Evolutionary conservation across 2,797 vertebrate species (phyloP).

Genomic region (Cynopterus sphinx): DNA sequence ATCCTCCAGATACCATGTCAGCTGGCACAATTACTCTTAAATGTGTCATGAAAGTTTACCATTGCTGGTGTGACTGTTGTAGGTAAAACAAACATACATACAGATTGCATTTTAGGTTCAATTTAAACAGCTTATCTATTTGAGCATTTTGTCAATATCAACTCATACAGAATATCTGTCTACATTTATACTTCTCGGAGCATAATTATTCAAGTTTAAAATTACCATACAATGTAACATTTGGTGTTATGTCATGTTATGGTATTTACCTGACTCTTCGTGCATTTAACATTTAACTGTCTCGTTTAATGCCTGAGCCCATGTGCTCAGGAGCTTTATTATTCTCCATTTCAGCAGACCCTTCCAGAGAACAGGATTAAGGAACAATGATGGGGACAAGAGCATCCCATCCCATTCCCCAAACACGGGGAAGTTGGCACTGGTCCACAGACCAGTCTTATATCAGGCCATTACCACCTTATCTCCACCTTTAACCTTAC

Average conservation of each 20-base stretch:
- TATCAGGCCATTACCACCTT: no score
- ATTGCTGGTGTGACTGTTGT: not conserved
- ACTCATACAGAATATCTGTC: not conserved
- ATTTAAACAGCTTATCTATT: not conserved
- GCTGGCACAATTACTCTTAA: not conserved
- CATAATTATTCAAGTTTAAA: not conserved
- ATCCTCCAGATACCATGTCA: not conserved
- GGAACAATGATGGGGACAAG: not conserved
- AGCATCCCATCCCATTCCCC: not conserved
- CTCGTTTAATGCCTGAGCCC: not conserved
- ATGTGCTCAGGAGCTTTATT: not conserved
- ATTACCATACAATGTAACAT: not conserved
- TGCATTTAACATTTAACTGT: no score
- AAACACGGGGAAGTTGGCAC: not conserved
- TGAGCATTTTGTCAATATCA: not conserved
- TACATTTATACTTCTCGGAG: not conserved
- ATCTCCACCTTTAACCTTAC: not conserved
- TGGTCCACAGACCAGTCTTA: not conserved
- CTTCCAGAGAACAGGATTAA: not conserved
- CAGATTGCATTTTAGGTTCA: not conserved
- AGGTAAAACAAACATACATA: not conserved
- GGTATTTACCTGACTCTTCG: not conserved
- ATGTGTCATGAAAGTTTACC: not conserved
- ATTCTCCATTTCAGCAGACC: not conserved
- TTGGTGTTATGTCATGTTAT: not conserved